Conservation (phyloP, 2,113 vertebrate genomes). For the Scolopax mira region DNA sequence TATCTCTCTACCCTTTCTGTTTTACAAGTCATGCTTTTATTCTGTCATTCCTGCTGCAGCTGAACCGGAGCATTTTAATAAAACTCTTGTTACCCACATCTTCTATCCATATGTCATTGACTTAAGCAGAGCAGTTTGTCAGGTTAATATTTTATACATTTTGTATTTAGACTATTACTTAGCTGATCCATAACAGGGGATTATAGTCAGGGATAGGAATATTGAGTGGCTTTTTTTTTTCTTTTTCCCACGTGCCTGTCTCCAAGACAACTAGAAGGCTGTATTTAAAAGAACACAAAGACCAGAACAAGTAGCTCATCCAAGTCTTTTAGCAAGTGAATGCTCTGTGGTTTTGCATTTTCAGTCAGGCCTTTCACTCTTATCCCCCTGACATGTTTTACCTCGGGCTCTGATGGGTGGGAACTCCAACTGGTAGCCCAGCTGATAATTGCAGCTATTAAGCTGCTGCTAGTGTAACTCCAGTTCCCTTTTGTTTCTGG, state of each 20-base stretch:
- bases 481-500: slow-evolving; percentile 79
- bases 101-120: slow-evolving; percentile 30
- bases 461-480: slow-evolving; percentile 76
- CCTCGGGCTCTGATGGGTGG: slow-evolving; percentile 73
- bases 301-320: slow-evolving; percentile 75
- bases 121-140: slow-evolving; percentile 38
- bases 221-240: background rate
- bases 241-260: slow-evolving; percentile 61
- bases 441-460: slow-evolving; percentile 78
- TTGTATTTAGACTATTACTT: slow-evolving; percentile 35
- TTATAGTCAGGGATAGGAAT: background rate
- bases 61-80: slow-evolving; percentile 23
- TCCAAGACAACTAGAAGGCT: slow-evolving; percentile 76
- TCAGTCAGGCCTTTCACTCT: slow-evolving; percentile 77
- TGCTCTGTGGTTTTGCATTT: slow-evolving; percentile 76
- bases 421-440: slow-evolving; percentile 72
- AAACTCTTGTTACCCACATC: slow-evolving; percentile 49
- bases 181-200: slow-evolving; percentile 14
- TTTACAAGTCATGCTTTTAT: slow-evolving; percentile 34
- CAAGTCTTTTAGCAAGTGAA: slow-evolving; percentile 84
- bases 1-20: background rate
- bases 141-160: slow-evolving; percentile 38
- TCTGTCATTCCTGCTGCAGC: background rate
- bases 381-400: slow-evolving; percentile 65
- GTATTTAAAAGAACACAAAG: slow-evolving; percentile 78